Evolutionary conservation across 2,113 vertebrate species (phyloP).

Genomic region (Castor canadensis): DNA sequence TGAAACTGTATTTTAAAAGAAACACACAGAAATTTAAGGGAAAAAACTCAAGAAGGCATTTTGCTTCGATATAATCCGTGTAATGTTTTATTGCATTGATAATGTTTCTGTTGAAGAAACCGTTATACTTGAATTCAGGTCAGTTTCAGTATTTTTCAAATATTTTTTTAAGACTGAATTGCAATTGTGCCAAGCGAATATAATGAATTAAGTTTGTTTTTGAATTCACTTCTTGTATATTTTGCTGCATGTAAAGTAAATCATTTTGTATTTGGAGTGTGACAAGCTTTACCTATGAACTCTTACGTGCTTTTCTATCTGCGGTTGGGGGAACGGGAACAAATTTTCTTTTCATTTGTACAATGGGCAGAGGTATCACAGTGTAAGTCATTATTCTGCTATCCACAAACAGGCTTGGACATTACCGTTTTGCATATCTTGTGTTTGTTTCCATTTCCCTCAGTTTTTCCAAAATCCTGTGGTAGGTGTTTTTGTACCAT

Average conservation of each 20-base stretch:
- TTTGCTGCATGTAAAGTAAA: constrained; percentile 93
- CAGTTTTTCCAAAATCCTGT: constrained; percentile 62
- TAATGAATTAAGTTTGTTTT: constrained; percentile 86
- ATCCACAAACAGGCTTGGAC: constrained; percentile 80
- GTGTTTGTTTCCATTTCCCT: constrained; percentile 86
- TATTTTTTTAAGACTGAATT: constrained; percentile 90
- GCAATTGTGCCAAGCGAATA: constrained; percentile 89
- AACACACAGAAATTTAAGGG: constrained; percentile 71
- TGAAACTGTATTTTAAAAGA: constrained; percentile 89
- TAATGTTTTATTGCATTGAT: constrained; percentile 92
- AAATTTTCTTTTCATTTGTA: constrained; percentile 85
- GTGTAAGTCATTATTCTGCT: constrained; percentile 80
- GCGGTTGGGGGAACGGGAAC: constrained; percentile 81
- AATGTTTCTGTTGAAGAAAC: constrained; percentile 93
- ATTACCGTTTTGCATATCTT: constrained; percentile 96
- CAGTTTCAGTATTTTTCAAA: constrained; percentile 94
- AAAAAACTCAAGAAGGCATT: constrained; percentile 81
- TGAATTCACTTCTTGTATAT: constrained; percentile 89
- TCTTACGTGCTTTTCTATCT: constrained; percentile 87
- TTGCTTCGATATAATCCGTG: constrained; percentile 87
- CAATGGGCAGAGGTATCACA: constrained; percentile 82
- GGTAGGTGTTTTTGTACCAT: constrained; percentile 63
- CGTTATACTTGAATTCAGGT: constrained; percentile 98
- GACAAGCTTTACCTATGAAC: constrained; percentile 89
- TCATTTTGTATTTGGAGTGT: constrained; percentile 91